Conservation (phyloP, 2,113 vertebrate genomes). For the Pipa parva region DNA sequence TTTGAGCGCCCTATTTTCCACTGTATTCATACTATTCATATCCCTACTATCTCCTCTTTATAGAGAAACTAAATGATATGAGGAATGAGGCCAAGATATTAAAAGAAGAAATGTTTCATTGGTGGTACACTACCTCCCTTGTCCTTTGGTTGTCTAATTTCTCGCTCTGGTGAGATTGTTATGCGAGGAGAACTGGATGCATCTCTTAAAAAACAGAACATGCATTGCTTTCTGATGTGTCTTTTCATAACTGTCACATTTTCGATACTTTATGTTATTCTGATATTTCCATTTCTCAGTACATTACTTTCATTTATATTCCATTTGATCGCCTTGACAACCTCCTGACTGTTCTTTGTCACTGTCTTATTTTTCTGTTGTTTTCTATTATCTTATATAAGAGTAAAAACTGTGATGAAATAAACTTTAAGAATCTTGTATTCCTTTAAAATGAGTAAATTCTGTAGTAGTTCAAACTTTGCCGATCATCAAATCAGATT, state of each 20-base stretch:
- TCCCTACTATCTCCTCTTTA: no score
- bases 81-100: no score
- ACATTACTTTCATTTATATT: constrained; percentile 17
- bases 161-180: background rate
- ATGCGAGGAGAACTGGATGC: background rate
- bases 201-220: background rate
- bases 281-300: constrained; percentile 1
- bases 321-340: background rate
- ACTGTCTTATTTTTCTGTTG: constrained; percentile 14
- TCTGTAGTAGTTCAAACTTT: no score
- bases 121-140: background rate
- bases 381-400: no score
- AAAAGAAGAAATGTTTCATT: no score
- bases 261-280: background rate
- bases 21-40: no score
- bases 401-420: constrained; percentile 8
- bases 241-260: background rate
- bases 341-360: background rate
- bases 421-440: constrained; percentile 18
- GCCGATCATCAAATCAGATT: no score
- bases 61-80: no score
- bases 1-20: no score
- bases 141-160: background rate
- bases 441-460: constrained; percentile 32
- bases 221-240: background rate